Conservation (phyloP, 2,113 vertebrate species). For the Heterocephalus glaber region DNA sequence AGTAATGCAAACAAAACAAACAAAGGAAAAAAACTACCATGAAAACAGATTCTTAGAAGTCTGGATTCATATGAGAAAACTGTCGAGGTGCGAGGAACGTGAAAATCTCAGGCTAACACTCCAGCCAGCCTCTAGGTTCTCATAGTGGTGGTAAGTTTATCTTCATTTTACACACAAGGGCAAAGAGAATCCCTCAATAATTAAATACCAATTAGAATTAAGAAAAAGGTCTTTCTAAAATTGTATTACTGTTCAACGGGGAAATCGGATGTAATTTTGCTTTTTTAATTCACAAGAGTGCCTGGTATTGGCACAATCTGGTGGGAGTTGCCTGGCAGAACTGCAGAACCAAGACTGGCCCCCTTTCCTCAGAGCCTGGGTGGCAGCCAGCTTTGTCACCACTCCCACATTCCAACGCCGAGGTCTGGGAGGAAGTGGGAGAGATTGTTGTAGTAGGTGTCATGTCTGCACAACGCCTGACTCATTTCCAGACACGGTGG, state of each 20-base stretch:
- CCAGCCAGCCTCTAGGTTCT: not conserved
- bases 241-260: not conserved
- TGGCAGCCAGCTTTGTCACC: constrained; percentile 1
- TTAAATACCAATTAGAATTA: constrained; percentile 33
- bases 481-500: not conserved
- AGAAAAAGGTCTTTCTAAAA: constrained; percentile 23
- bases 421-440: constrained; percentile 21
- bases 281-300: not conserved
- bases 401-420: not conserved
- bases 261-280: constrained; percentile 13
- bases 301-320: not conserved
- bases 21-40: not conserved
- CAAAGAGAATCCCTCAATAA: not conserved
- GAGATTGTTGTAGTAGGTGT: not conserved
- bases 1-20: not conserved
- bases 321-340: not conserved
- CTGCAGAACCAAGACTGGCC: not conserved
- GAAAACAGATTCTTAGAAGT: not conserved
- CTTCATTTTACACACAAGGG: not conserved
- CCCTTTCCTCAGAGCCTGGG: not conserved
- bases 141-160: not conserved
- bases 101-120: not conserved
- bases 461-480: not conserved
- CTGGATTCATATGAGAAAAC: not conserved
- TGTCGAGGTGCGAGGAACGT: not conserved